These are phyloP conservation scores for Coelopa frigida DNA, from an alignment of 1,140 invertebrate species.

Conservation along the genomic window DNA sequence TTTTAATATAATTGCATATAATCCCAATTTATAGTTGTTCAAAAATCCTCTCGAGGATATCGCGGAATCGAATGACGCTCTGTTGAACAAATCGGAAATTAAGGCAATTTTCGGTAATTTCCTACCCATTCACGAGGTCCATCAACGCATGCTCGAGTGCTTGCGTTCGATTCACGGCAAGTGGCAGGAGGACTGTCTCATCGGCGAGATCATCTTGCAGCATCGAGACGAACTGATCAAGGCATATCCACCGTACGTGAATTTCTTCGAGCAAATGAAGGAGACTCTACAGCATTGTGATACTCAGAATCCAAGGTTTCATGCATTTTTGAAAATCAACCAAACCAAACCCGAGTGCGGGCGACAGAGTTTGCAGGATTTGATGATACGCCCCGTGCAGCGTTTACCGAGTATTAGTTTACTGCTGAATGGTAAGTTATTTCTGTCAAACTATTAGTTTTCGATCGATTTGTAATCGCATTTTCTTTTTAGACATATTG, in stretches of 20 bases:
- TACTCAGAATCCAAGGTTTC: conserved; percentile 84
- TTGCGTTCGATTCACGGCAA: conserved; percentile 46
- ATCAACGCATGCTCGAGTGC: conserved; percentile 69
- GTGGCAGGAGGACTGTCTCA: conserved; percentile 79
- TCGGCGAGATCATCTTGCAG: conserved; percentile 81
- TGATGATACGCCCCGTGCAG: conserved; percentile 94
- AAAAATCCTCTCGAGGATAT: conserved; percentile 85
- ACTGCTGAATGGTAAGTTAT: conserved; percentile 81
- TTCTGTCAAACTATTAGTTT: background rate
- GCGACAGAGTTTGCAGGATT: conserved; percentile 85
- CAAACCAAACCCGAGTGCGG: conserved; percentile 90
- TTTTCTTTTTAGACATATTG: conserved; percentile 68
- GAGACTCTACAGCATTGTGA: conserved; percentile 86
- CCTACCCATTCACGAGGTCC: conserved; percentile 87
- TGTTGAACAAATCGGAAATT: conserved; percentile 86
- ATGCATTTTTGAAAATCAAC: conserved; percentile 95
- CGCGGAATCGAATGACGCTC: conserved; percentile 61
- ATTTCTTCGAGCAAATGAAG: conserved; percentile 96
- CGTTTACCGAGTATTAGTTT: conserved; percentile 90
- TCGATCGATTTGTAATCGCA: conserved; percentile 5
- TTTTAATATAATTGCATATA: background rate
- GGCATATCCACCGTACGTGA: conserved; percentile 95
- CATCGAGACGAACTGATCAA: conserved; percentile 76
- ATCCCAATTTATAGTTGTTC: conserved; percentile 62
- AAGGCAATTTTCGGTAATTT: conserved; percentile 96